Base-by-base conservation (phyloP, 2,797 vertebrate species). In the Galago senegalensis region DNA sequence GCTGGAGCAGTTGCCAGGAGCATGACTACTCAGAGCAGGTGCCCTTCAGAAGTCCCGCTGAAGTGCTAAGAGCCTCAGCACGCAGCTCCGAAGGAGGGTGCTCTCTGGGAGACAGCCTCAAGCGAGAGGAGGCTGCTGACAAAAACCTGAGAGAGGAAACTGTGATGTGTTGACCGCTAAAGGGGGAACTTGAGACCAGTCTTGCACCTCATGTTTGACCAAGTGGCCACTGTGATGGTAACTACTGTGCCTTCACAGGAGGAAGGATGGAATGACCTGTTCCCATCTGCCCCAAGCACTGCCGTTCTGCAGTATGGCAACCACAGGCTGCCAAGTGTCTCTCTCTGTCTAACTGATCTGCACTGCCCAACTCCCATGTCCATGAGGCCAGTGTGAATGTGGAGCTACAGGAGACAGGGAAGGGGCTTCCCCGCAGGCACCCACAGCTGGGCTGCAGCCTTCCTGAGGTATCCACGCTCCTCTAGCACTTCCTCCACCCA, bases 141-240 rank as follows among this genome's bases (percentile, higher is more conserved):
- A 53, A 73, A 96, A 79, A 12, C 43, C 37, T 3, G 29, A 81
- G 87, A 49, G 11, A n/a, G 12, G 81, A 40, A 85, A 40, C 11
- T 14, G 2, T 1, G 0, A 13, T 31, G n/a, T 16, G 13, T 25
- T 40, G 43, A 70, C 53, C 53, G 56, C 16, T 49, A 18, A 91
- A 85, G 8, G 6, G 18, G 67, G 18, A 65, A 76, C 43, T 31
- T 18, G 82, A 40, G 72, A 53, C 31, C 27, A n/a, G 34, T 25
- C 72, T 93, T 61, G 17, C 9, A 73, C 88, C 85, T 95, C 70
- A 53, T 6, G 63, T n/a, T 25, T 67, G 72, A 73, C 56, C 3
- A 16, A 40, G 20, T 23, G 53, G 37, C 14, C 46, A 29, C 23
- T 13, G 2, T 3, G 43, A 56, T 4, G 3, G n/a, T 21, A 65